Base-by-base conservation (phyloP, 2,797 vertebrate species). In the Propithecus perrieri region DNA sequence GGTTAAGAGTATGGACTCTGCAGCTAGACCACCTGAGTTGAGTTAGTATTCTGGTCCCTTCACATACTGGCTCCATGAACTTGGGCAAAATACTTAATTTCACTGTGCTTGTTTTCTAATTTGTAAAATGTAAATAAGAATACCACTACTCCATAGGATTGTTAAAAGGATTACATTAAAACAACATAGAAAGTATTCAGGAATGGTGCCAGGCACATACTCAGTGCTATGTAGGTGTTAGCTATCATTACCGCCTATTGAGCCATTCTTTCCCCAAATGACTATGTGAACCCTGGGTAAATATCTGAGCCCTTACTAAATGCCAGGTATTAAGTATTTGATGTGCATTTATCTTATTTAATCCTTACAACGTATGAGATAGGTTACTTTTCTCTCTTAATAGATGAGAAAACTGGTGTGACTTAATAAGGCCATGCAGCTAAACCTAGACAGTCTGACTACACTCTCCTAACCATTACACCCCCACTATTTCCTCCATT, bases 231-330 rank as follows among this genome's bases (percentile, higher is more conserved):
- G 14, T 61, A 71, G 24, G 2, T 24, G 3, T 91, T 48, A 57
- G 50, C 83, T 69, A 15, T 74, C n/a, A 88, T 7, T 63, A 69
- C 43, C 30, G 94, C 28, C 28, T 53, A 48, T 12, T 41, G 59
- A 81, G 61, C 61, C 48, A 50, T 81, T 53, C 53, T 18, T 43
- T 38, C 14, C 53, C 24, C 30, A 78, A 91, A 93, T 91, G 67
- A 95, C 59, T 96, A 67, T 59, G 24, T 83, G 55, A 91, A 91
- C 24, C 79, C 50, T 96, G 28, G 53, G 50, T 75, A 94, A 85
- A 33, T 53, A 85, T 43, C 43, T 81, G 43, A 95, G 24, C 46
- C 72, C 67, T 89, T 69, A 55, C 26, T 94, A 83, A 91, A 91
- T 85, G 12, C 48, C 10, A 95, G 46, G 28, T 83, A 55, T 67